Percentiles rank a stretch among this genome's conserved stretches.
phyloP scores from a whole-genome alignment of 2,113 vertebrate genomes.

The Tauraco erythrolophus region DNA sequence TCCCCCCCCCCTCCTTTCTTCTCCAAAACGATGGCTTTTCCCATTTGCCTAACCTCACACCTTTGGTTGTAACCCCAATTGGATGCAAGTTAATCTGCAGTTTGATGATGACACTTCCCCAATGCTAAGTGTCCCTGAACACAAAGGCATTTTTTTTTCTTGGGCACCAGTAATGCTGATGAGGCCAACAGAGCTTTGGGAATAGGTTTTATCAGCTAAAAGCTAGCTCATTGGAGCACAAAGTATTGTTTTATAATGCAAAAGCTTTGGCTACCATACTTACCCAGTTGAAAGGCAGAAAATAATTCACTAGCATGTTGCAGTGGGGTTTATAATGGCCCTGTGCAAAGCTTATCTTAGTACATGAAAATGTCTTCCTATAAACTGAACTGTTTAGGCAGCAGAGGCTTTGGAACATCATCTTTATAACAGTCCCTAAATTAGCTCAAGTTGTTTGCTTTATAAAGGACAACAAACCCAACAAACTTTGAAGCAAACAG shows the following conservation, averaged over 20 bases:
- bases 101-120: not conserved
- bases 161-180: not conserved
- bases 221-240: not conserved
- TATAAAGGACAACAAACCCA: not conserved
- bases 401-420: conserved; percentile 20
- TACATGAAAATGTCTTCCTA: not conserved
- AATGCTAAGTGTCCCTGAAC: not conserved
- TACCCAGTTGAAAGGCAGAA: conserved; percentile 6
- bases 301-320: conserved; percentile 11
- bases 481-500: conserved; percentile 25
- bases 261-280: conserved; percentile 3
- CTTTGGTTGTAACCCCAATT: not conserved
- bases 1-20: fast-evolving
- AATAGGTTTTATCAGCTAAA: conserved; percentile 37
- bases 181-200: conserved; percentile 10
- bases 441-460: conserved; percentile 13
- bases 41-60: not conserved
- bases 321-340: conserved; percentile 40
- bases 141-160: not conserved
- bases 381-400: conserved; percentile 40
- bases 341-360: conserved; percentile 1
- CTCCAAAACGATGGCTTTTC: not conserved
- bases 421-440: conserved; percentile 11
- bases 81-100: conserved; percentile 7
- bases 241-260: conserved; percentile 4